Evolutionary conservation across 2,113 vertebrate genomes (phyloP), one percentile per base, ranked within the genome.

Genomic region (Cheilinus undulatus): DNA sequence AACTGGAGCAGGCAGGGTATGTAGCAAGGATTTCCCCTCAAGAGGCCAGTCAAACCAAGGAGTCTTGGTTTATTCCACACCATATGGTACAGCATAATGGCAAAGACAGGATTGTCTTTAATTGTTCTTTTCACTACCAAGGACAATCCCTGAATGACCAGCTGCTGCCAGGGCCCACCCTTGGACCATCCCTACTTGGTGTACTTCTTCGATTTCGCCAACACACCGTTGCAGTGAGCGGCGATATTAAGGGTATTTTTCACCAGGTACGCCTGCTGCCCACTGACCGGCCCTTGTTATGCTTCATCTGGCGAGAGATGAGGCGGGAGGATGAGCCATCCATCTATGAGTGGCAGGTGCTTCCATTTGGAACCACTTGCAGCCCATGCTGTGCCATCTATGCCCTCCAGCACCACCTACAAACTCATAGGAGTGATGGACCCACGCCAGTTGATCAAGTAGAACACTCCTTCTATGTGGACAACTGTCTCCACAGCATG

Each of bases 331-430:
- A 68, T 2, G 22, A 30, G 4, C 60, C 78, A 1, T 28, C 1
- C 2, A n/a, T 83, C 4, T 73, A 61, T 13, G 32, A 87, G 14
- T 82, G 72, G 73, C 57, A 86, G 17, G 56, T 76, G 3, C 40
- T 76, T 0, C 62, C 69, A 5, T 73, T 69, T 24, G 53, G 64
- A 0, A 69, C 58, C 0, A 68, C 45, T 1, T 73, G 59, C 24
- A 82, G 74, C 24, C 67, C 77, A 0, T 86, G 60, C 3, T 86
- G 74, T 46, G 68, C 66, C 3, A 61, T 59, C 7, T 73, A 51
- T 15, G 63, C 78, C 12, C 57, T 87, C 3, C 71, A 85, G 27
- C 17, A 10, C 7, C 66, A 75, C 2, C 12, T 60, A 12, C 19
- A 13, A 13, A 42, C 63, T 10, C 11, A 30, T 7, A 7, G 28